Evolutionary conservation across 2,113 vertebrate genomes (phyloP).

Genomic region (Cricetomys ansorgei): DNA sequence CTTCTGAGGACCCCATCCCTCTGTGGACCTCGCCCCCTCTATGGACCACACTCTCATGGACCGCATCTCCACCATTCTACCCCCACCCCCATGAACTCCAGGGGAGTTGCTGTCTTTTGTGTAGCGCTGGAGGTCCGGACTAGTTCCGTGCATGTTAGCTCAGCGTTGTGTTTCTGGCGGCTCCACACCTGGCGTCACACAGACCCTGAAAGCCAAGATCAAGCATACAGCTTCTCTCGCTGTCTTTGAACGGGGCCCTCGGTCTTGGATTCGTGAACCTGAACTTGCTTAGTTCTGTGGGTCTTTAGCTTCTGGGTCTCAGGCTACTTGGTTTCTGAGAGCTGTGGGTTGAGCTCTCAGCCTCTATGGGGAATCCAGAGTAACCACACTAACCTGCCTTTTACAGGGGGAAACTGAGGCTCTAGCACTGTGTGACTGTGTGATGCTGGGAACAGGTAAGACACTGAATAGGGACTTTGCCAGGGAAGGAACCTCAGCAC

Average conservation of each 20-base stretch:
- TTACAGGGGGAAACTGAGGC: not conserved
- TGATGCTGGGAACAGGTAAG: too few species aligned
- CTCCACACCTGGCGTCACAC: not conserved
- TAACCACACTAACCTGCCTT: accelerated
- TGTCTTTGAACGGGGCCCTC: not conserved
- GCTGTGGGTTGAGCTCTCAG: not conserved
- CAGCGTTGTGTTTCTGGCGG: not conserved
- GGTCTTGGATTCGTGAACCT: not conserved
- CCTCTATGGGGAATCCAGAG: not conserved
- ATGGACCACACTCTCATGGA: too few species aligned
- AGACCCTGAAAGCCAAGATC: not conserved
- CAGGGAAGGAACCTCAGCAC: not conserved
- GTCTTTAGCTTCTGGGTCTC: too few species aligned
- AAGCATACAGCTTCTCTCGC: not conserved
- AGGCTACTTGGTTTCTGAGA: not conserved
- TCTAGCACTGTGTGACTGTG: not conserved
- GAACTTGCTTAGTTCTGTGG: too few species aligned
- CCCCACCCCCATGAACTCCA: too few species aligned
- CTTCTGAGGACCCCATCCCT: not conserved
- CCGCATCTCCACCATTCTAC: too few species aligned
- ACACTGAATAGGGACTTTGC: not conserved
- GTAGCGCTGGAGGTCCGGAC: not conserved
- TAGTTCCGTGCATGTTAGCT: too few species aligned
- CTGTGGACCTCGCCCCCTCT: too few species aligned
- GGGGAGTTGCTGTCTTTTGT: not conserved